Evolutionary conservation across 2,888 invertebrate species (phyloP), one percentile per base, ranked within the genome.

Genomic region (Epinotia nisella): DNA sequence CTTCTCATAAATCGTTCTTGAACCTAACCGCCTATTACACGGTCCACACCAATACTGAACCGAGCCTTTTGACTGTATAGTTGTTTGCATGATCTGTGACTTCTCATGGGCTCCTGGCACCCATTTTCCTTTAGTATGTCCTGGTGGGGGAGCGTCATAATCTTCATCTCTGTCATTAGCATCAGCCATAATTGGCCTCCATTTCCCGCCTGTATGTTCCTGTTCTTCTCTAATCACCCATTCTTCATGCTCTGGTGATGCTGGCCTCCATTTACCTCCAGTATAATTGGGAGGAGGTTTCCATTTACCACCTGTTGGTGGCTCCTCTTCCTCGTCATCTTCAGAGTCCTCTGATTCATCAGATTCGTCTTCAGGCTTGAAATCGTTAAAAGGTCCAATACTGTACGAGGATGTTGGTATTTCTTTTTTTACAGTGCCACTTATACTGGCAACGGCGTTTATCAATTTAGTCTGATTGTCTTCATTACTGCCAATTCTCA

Each of bases 121-220:
- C 97, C 97, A 97, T 92, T 98, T 98, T 0, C 97, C 97, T 84
- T 95, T 95, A 0, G 96, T 96, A 79, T 97, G 95, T 53, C 94
- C 95, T 3, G 96, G 95, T 0, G 96, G 96, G 1, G 96, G 96
- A 77, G 94, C 94, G 68, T 91, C 93, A 79, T 92, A 93, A 80
- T 94, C 91, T 70, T 94, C 93, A 19, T 93, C 92, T 35, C 94
- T 88, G 21, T 94, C 91, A 11, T 90, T 87, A 3, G 81, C 78
- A 29, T 88, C 89, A 11, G 82, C 78, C 77, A 88, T 83, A 24
- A 92, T 81, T 0, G 95, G 94, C 81, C 94, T 95, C 96, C 96
- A 96, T 83, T 96, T 95, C 0, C 95, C 95, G 0, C 95, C 95
- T 0, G 95, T 95, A 76, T 94, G 94, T 72, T 94, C 90, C 61